Percentiles rank a stretch among this genome's conserved stretches.
These are phyloP conservation scores for Caenorhabditis virilis DNA, from an alignment of 2,888 invertebrate genomes.

Conservation along the genomic window DNA sequence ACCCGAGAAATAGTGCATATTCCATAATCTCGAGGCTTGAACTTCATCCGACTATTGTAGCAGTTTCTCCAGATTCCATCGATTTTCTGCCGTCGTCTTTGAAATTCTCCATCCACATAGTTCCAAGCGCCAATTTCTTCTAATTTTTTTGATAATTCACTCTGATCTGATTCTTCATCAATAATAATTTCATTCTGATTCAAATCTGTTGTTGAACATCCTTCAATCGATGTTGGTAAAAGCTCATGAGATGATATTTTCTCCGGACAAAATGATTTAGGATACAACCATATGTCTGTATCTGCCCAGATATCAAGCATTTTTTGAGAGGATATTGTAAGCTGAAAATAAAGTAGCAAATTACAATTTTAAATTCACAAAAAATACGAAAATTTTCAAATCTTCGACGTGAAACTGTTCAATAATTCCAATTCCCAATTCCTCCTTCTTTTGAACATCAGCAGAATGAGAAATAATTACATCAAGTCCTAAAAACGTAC, in stretches of 20 bases:
- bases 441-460: neutral
- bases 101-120: conserved; percentile 6
- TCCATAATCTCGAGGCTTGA: too few relatives aligned
- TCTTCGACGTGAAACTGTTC: neutral
- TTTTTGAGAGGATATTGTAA: conserved; percentile 1
- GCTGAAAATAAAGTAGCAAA: neutral
- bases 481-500: conserved; percentile 3
- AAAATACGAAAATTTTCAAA: neutral
- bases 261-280: neutral
- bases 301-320: conserved; percentile 20
- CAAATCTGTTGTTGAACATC: neutral
- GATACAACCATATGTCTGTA: conserved; percentile 24
- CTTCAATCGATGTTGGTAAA: too few relatives aligned
- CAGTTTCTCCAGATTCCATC: neutral
- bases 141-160: conserved; percentile 6
- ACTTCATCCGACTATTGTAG: neutral
- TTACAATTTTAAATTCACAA: neutral
- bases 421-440: conserved; percentile 5
- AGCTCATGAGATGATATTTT: too few relatives aligned
- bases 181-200: neutral
- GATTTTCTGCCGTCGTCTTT: conserved; percentile 7
- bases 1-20: too few relatives aligned
- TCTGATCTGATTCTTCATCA: neutral
- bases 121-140: conserved; percentile 14
- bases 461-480: conserved; percentile 15